These are phyloP conservation scores for Cydia pomonella DNA, from an alignment of 1,140 invertebrate species.

Conservation along the genomic window DNA sequence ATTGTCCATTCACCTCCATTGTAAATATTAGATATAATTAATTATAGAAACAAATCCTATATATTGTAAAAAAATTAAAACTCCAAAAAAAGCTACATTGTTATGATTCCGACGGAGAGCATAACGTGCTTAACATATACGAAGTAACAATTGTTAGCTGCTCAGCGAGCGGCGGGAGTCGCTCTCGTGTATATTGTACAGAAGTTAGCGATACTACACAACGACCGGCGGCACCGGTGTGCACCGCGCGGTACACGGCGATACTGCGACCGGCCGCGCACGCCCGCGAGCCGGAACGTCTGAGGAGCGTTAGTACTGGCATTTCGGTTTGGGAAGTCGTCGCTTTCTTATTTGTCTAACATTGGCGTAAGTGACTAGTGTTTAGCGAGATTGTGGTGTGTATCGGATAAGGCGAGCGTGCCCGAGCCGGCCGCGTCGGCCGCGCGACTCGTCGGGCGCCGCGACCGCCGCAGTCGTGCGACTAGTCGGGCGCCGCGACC, in stretches of 20 bases:
- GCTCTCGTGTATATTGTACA: slow-evolving; percentile 32
- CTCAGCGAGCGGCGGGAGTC: slow-evolving; percentile 48
- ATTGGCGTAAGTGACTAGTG: slow-evolving; percentile 68
- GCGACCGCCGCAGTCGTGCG: slow-evolving; percentile 19
- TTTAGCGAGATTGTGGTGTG: slow-evolving; percentile 65
- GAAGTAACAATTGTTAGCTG: slow-evolving; percentile 71
- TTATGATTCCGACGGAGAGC: slow-evolving; percentile 68
- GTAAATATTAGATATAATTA: slow-evolving; percentile 81
- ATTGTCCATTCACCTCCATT: slow-evolving; percentile 79
- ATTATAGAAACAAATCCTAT: slow-evolving; percentile 80
- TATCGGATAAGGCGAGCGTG: slow-evolving; percentile 45
- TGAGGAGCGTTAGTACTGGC: slow-evolving; percentile 66
- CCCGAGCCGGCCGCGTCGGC: slow-evolving; percentile 34
- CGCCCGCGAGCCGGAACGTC: slow-evolving; percentile 42
- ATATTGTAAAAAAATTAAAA: slow-evolving; percentile 80
- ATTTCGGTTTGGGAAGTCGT: slow-evolving; percentile 68
- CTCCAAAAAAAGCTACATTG: slow-evolving; percentile 78
- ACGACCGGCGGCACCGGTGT: neutral
- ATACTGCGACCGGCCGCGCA: neutral
- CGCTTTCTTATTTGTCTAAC: slow-evolving; percentile 67
- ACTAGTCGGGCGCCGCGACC: neutral
- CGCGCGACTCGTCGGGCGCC: neutral
- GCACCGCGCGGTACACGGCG: too few species aligned
- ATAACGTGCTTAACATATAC: slow-evolving; percentile 61
- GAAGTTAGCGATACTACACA: slow-evolving; percentile 9